phyloP scores from a whole-genome alignment of 2,888 invertebrate species.

The Parnassius smintheus region DNA sequence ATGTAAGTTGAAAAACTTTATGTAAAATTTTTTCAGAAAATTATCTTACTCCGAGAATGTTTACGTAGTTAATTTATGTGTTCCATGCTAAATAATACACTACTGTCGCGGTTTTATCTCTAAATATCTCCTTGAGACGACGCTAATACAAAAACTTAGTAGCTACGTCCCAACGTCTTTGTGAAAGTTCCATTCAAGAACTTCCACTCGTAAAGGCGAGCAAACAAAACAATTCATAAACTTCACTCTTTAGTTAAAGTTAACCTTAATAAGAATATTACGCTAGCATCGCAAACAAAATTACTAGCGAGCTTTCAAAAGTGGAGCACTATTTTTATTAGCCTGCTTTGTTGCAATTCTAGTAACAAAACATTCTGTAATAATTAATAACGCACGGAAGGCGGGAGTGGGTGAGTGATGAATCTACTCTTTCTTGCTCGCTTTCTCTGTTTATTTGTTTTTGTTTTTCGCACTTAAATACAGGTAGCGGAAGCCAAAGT shows the following conservation, averaged over 20 bases:
- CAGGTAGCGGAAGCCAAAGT: constrained; percentile 30
- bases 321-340: constrained; percentile 20
- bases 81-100: constrained; percentile 17
- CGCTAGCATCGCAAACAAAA: constrained; percentile 11
- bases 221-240: constrained; percentile 15
- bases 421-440: background rate
- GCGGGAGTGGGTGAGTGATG: constrained; percentile 4
- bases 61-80: constrained; percentile 15
- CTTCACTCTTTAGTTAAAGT: constrained; percentile 18
- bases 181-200: constrained; percentile 6
- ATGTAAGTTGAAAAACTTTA: background rate
- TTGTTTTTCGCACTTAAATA: constrained; percentile 25
- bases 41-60: constrained; percentile 3
- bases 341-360: constrained; percentile 17
- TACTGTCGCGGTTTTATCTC: constrained; percentile 18
- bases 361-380: constrained; percentile 17
- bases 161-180: constrained; percentile 7
- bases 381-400: constrained; percentile 6
- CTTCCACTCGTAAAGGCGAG: background rate
- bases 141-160: constrained; percentile 20
- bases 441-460: constrained; percentile 6
- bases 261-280: constrained; percentile 8
- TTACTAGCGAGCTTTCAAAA: constrained; percentile 15
- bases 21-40: no score
- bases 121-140: constrained; percentile 15